These are phyloP conservation scores for Carollia perspicillata DNA, from an alignment of 2,113 vertebrate genomes.

Conservation along the genomic window DNA sequence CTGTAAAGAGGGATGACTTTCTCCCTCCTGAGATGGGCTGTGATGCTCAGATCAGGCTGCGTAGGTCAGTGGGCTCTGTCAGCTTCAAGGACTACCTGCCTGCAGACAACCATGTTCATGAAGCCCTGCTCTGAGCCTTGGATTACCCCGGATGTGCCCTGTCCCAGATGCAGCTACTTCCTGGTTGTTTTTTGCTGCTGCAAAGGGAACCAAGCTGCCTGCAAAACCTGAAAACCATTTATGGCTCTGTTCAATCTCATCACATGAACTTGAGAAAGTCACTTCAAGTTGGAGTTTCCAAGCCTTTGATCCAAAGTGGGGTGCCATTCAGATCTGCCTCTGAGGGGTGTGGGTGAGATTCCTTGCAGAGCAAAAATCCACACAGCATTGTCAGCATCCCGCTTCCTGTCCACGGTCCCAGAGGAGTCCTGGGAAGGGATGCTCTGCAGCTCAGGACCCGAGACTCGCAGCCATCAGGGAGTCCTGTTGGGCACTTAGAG, in stretches of 20 bases:
- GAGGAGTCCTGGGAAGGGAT: not conserved
- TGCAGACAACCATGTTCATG: not conserved
- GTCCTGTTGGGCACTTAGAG: not conserved
- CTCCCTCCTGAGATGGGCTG: not conserved
- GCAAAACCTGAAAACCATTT: not conserved
- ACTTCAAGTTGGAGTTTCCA: not conserved
- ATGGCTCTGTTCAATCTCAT: not conserved
- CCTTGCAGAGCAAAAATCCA: not conserved
- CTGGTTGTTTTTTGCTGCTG: not conserved
- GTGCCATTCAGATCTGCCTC: not conserved
- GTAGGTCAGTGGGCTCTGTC: accelerated
- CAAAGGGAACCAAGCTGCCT: not conserved
- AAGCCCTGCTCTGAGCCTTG: not conserved
- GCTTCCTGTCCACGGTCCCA: not conserved
- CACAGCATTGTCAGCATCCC: not conserved
- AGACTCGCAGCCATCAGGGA: accelerated
- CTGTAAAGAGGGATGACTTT: not conserved
- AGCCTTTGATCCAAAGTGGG: not conserved
- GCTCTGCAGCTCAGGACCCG: not conserved
- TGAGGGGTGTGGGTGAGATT: not conserved
- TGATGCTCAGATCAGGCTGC: not conserved
- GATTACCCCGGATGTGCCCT: not conserved
- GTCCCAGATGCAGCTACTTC: not conserved
- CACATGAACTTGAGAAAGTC: not conserved
- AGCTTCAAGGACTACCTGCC: not conserved